These are phyloP conservation scores for Promerops cafer DNA, from an alignment of 2,113 vertebrate species.

Conservation along the genomic window DNA sequence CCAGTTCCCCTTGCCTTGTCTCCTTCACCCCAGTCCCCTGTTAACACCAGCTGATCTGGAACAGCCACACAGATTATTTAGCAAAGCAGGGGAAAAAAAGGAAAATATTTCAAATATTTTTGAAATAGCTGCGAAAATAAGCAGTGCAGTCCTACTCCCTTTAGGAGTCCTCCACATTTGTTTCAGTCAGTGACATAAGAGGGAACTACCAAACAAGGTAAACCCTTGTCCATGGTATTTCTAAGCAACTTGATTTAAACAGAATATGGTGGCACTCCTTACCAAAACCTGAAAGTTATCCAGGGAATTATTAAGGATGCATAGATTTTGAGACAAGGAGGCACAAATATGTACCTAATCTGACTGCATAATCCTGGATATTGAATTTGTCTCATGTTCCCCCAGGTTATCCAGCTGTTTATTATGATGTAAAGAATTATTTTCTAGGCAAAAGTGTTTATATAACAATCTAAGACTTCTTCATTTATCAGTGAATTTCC, in stretches of 20 bases:
- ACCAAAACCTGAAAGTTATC: background rate
- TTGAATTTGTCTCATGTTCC: background rate
- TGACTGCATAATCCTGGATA: background rate
- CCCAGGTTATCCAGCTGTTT: background rate
- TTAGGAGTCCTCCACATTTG: background rate
- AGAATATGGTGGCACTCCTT: background rate
- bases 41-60: background rate
- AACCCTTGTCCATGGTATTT: background rate
- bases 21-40: background rate
- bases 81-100: background rate
- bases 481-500: background rate
- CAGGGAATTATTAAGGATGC: background rate
- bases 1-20: background rate
- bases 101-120: background rate
- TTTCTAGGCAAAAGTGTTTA: background rate
- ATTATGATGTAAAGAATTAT: background rate
- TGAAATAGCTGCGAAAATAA: background rate
- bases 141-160: too few species aligned
- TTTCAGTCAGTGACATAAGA: background rate
- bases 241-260: background rate
- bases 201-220: background rate
- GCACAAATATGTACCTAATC: background rate
- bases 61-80: background rate
- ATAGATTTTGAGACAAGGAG: background rate
- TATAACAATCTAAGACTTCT: background rate